Percentiles rank a stretch among this genome's conserved stretches.
Conservation (phyloP, 2,113 vertebrate genomes). For the Toxotes jaculatrix region DNA sequence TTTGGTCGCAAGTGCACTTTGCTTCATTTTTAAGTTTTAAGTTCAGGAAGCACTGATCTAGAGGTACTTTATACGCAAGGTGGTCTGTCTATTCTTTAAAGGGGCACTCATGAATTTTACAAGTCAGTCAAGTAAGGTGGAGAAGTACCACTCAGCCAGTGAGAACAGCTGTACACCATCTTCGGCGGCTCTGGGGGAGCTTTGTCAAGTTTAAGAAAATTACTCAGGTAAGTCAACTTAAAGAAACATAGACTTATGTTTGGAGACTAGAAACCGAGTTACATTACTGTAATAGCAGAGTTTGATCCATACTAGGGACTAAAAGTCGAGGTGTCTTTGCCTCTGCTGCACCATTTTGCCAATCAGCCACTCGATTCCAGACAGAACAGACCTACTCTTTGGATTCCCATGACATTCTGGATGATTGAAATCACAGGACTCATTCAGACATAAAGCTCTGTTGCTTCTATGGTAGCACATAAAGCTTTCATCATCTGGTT, state of each 20-base stretch:
- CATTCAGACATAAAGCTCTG: background rate
- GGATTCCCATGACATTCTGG: too few species aligned
- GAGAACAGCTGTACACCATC: background rate
- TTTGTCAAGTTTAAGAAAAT: background rate
- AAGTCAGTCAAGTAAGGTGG: background rate
- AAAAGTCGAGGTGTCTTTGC: background rate
- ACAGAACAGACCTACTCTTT: background rate
- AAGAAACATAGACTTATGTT: background rate
- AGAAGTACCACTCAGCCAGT: background rate
- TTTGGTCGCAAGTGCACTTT: background rate
- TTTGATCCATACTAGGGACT: too few species aligned
- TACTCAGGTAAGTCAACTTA: background rate
- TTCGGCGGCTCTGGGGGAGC: background rate
- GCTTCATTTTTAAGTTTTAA: background rate
- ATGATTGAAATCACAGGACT: background rate
- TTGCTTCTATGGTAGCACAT: background rate
- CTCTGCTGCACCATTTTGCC: background rate
- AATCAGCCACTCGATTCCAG: background rate
- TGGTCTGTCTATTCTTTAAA: background rate
- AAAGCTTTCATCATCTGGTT: background rate
- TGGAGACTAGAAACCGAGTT: background rate
- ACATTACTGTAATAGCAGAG: too few species aligned
- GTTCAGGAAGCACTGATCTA: background rate
- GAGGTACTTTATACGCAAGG: background rate
- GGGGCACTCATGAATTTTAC: background rate